Evolutionary conservation across 2,888 invertebrate species (phyloP).

Genomic region (Theretra japonica): DNA sequence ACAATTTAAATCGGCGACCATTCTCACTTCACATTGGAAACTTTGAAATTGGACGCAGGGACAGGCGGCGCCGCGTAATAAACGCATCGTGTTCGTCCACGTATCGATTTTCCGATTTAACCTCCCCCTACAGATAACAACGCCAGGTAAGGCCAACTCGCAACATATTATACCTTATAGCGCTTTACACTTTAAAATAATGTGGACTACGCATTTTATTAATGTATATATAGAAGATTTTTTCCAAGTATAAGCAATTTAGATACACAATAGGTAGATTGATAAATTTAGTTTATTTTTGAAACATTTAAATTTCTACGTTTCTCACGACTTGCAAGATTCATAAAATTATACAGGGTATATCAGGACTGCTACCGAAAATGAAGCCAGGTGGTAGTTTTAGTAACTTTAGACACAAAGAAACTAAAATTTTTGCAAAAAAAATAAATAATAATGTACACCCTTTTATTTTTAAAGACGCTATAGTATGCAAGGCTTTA

Average conservation of each 20-base stretch:
- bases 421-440: no score
- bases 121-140: constrained; percentile 75
- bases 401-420: no score
- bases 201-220: neutral
- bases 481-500: no score
- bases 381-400: no score
- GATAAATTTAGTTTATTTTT: no score
- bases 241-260: neutral
- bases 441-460: no score
- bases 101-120: constrained; percentile 83
- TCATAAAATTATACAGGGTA: no score
- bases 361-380: no score
- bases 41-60: constrained; percentile 55
- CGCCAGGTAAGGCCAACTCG: constrained; percentile 60
- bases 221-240: neutral
- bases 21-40: constrained; percentile 51
- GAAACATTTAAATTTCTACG: no score
- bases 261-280: no score
- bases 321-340: neutral
- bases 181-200: constrained; percentile 1
- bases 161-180: constrained; percentile 33
- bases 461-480: no score
- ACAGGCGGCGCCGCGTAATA: constrained; percentile 54
- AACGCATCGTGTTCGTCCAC: constrained; percentile 55
- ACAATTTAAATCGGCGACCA: constrained; percentile 50